These are phyloP conservation scores for Polymixis flavicincta DNA, from an alignment of 2,888 invertebrate species.

Conservation along the genomic window DNA sequence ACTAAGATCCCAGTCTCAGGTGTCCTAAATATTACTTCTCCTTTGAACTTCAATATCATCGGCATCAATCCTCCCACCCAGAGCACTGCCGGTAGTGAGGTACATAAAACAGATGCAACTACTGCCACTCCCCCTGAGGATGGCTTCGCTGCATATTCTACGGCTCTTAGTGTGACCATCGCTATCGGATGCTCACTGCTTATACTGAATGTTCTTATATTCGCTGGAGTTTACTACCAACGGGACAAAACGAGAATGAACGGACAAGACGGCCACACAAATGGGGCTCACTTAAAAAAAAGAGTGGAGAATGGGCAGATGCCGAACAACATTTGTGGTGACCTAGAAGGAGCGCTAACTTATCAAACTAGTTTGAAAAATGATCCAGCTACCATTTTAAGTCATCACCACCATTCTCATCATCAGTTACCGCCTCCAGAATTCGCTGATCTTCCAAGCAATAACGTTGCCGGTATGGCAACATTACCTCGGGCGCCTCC, in stretches of 20 bases:
- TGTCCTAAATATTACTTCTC: slow-evolving; percentile 85
- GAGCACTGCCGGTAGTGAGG: slow-evolving; percentile 77
- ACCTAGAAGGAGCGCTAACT: slow-evolving; percentile 91
- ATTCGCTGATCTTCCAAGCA: slow-evolving; percentile 95
- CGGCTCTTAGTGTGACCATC: slow-evolving; percentile 97
- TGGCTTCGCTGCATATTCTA: slow-evolving; percentile 97
- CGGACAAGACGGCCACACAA: slow-evolving; percentile 89
- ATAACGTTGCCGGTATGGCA: slow-evolving; percentile 90
- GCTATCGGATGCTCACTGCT: slow-evolving; percentile 98
- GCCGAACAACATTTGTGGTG: slow-evolving; percentile 97
- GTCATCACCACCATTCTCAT: slow-evolving; percentile 94
- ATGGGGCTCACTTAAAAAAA: slow-evolving; percentile 91
- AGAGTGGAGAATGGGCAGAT: slow-evolving; percentile 96
- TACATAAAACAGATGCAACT: slow-evolving; percentile 84
- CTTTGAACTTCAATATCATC: slow-evolving; percentile 84
- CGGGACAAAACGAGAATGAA: slow-evolving; percentile 95
- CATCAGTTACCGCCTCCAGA: slow-evolving; percentile 96
- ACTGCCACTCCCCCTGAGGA: slow-evolving; percentile 93
- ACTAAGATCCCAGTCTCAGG: slow-evolving; percentile 84
- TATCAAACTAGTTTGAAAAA: slow-evolving; percentile 91
- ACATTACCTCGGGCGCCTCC: slow-evolving; percentile 94
- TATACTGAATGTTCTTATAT: slow-evolving; percentile 97
- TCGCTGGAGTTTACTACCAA: slow-evolving; percentile 98
- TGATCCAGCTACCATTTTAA: slow-evolving; percentile 93
- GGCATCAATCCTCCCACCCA: slow-evolving; percentile 84